phyloP scores from a whole-genome alignment of 2,113 vertebrate species.

The Calcarius ornatus region DNA sequence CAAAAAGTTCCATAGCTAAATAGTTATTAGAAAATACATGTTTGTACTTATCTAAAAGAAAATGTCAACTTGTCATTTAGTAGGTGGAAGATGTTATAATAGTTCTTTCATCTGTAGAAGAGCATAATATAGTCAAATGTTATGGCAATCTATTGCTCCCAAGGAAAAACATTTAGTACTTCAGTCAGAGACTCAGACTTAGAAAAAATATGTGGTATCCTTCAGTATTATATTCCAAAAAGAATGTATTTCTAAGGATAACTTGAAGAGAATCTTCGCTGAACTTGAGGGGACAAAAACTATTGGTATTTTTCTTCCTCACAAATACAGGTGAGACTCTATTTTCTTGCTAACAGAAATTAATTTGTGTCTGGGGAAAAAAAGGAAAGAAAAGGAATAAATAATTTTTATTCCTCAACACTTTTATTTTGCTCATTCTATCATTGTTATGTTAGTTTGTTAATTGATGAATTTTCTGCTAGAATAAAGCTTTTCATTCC shows the following conservation, averaged over 20 bases:
- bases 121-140: conserved; percentile 12
- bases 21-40: background rate
- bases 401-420: background rate
- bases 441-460: background rate
- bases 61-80: conserved; percentile 28
- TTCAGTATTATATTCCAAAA: background rate
- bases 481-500: background rate
- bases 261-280: background rate
- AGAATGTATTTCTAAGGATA: background rate
- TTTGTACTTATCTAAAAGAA: background rate
- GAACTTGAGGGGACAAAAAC: background rate
- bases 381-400: background rate
- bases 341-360: background rate
- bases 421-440: background rate
- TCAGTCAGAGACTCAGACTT: background rate
- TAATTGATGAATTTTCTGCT: background rate
- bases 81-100: background rate
- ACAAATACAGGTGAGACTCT: fast-evolving
- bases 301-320: background rate
- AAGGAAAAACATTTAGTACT: background rate
- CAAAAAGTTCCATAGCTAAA: background rate
- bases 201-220: background rate
- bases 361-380: background rate
- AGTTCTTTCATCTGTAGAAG: background rate
- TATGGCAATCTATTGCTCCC: background rate